Percentiles rank a stretch among this genome's conserved stretches.
These are phyloP conservation scores for Ganaspis brasiliensis DNA, from an alignment of 2,888 invertebrate species.

Conservation along the genomic window DNA sequence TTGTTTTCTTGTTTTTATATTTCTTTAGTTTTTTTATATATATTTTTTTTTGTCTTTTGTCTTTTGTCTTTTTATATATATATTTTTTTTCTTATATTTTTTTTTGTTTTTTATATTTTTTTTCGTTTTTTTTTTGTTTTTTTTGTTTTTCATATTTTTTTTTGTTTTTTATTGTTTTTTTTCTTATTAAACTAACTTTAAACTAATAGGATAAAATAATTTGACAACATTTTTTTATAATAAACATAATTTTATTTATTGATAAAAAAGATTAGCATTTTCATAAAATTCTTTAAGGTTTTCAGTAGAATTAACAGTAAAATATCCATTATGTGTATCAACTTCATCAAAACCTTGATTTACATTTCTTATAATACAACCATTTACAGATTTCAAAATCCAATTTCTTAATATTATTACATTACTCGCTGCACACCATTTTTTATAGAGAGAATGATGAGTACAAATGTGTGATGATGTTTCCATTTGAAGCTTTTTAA, in stretches of 20 bases:
- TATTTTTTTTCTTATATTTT: no score
- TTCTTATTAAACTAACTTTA: not conserved
- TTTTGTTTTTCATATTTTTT: no score
- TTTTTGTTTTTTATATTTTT: no score
- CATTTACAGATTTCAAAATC: not conserved
- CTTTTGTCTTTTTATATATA: no score
- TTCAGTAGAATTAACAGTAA: not conserved
- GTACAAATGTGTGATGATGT: conserved; percentile 1
- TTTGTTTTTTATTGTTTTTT: no score
- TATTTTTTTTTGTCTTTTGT: no score
- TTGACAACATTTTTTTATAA: not conserved
- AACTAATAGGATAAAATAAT: not conserved
- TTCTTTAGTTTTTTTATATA: no score
- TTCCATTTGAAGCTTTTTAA: not conserved
- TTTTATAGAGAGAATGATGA: conserved; percentile 1
- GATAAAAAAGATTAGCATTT: not conserved
- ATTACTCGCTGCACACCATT: not conserved
- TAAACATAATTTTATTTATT: not conserved
- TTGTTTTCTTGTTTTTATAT: no score
- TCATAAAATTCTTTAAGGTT: not conserved
- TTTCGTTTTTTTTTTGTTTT: no score
- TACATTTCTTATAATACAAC: not conserved
- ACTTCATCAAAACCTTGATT: not conserved
- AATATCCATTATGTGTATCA: not conserved
- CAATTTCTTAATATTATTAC: not conserved